Percentiles rank a stretch among this genome's conserved stretches.
Conservation (phyloP, 2,797 vertebrate species). For the Hephaestus fuliginosus region DNA sequence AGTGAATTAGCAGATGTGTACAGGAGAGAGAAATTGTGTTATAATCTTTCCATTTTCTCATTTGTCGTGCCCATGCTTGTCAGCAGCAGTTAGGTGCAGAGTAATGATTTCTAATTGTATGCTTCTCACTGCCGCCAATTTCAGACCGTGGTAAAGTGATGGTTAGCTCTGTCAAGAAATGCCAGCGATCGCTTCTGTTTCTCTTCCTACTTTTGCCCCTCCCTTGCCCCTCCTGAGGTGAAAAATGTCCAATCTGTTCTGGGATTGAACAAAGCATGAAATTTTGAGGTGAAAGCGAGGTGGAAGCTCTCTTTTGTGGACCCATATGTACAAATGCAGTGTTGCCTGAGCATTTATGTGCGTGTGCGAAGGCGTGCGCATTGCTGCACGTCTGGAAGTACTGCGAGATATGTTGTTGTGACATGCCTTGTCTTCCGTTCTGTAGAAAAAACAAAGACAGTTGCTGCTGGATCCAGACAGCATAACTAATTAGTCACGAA, state of each 20-base stretch:
- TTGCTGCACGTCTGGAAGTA: slow-evolving; percentile 66
- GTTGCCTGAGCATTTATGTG: slow-evolving; percentile 16
- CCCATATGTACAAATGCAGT: slow-evolving; percentile 43
- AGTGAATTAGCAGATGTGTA: slow-evolving; percentile 69
- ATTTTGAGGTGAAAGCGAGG: slow-evolving; percentile 19
- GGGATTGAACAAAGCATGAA: slow-evolving; percentile 34
- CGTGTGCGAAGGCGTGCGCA: slow-evolving; percentile 19
- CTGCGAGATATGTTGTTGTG: slow-evolving; percentile 78
- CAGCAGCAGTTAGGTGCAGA: slow-evolving; percentile 68
- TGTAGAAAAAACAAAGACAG: slow-evolving; percentile 83
- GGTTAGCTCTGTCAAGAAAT: slow-evolving; percentile 55
- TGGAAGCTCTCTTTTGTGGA: slow-evolving; percentile 37
- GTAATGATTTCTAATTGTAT: slow-evolving; percentile 75
- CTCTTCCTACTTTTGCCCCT: neutral
- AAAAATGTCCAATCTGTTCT: slow-evolving; percentile 15
- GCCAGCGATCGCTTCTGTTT: slow-evolving; percentile 25
- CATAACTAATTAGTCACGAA: slow-evolving; percentile 87
- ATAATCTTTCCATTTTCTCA: slow-evolving; percentile 76
- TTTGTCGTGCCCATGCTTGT: slow-evolving; percentile 70
- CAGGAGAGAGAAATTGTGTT: slow-evolving; percentile 64
- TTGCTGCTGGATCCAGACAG: slow-evolving; percentile 84
- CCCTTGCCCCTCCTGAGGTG: neutral
- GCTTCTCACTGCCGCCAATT: slow-evolving; percentile 50
- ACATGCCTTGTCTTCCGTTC: slow-evolving; percentile 82
- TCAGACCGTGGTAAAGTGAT: slow-evolving; percentile 56